phyloP scores from a whole-genome alignment of 2,888 invertebrate species.

The Anagyrus pseudococci region DNA sequence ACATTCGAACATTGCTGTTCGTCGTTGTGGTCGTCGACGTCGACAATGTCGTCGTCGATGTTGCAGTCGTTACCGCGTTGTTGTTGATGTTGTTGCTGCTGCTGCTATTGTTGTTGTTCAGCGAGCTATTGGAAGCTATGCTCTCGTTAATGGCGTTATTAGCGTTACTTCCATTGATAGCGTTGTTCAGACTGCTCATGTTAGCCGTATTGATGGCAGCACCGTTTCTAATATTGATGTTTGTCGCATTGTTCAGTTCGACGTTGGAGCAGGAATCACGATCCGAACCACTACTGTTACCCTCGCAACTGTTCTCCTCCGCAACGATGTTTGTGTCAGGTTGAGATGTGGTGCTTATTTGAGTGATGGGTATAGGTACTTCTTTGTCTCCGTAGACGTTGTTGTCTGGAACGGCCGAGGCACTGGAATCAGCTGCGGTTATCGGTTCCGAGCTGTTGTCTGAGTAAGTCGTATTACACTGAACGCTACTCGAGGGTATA shows the following conservation, averaged over 20 bases:
- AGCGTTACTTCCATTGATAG: slow-evolving; percentile 55
- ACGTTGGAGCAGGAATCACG: slow-evolving; percentile 57
- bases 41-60: not conserved
- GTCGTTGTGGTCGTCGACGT: slow-evolving; percentile 30
- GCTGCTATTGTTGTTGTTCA: slow-evolving; percentile 46
- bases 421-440: slow-evolving; percentile 36
- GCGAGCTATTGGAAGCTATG: slow-evolving; percentile 56
- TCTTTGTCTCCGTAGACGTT: slow-evolving; percentile 22
- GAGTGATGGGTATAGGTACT: not conserved
- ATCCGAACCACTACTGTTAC: slow-evolving; percentile 17
- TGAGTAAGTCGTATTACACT: slow-evolving; percentile 51
- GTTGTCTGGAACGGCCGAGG: slow-evolving; percentile 15
- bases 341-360: not conserved
- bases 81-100: too few species aligned
- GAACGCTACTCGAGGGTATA: slow-evolving; percentile 44
- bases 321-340: slow-evolving; percentile 30
- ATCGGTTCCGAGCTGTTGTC: slow-evolving; percentile 49
- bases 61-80: slow-evolving; percentile 1
- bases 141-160: slow-evolving; percentile 60
- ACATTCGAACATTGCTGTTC: slow-evolving; percentile 11
- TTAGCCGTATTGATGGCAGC: slow-evolving; percentile 51
- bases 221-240: slow-evolving; percentile 59
- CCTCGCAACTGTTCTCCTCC: slow-evolving; percentile 26
- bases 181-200: slow-evolving; percentile 54
- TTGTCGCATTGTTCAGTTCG: slow-evolving; percentile 60